phyloP scores from a whole-genome alignment of 2,113 vertebrate genomes.

The Bos javanicus region DNA sequence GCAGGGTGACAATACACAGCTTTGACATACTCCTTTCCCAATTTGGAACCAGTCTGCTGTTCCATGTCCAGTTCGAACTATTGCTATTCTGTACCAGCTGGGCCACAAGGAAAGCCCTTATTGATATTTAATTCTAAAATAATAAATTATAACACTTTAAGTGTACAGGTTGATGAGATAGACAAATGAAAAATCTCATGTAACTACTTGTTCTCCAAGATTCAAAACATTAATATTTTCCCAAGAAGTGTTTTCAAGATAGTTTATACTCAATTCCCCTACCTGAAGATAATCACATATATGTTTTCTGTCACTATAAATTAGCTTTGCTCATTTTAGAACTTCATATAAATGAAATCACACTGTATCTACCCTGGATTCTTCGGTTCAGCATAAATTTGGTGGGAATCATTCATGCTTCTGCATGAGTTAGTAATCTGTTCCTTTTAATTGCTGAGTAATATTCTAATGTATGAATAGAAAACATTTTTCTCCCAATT shows the following conservation, averaged over 20 bases:
- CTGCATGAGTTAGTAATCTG: background rate
- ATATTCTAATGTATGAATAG: background rate
- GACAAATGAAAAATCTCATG: background rate
- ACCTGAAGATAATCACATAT: background rate
- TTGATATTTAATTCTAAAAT: background rate
- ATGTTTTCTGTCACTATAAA: background rate
- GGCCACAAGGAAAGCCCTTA: background rate
- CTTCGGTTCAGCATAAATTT: background rate
- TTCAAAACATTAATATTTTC: background rate
- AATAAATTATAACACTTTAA: background rate
- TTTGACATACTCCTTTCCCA: rapidly evolving
- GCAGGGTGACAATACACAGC: background rate
- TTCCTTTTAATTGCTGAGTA: background rate
- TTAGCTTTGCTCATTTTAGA: background rate
- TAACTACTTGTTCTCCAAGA: background rate
- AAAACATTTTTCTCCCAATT: background rate
- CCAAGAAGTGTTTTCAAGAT: background rate
- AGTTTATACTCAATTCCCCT: background rate
- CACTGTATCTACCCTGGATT: background rate
- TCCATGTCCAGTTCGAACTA: background rate
- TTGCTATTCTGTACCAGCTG: background rate
- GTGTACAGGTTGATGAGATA: background rate
- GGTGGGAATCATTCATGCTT: background rate
- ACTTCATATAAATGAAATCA: background rate
- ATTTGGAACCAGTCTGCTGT: background rate